Base-by-base conservation (phyloP, 2,113 vertebrate genomes). In the Halichoerus grypus region DNA sequence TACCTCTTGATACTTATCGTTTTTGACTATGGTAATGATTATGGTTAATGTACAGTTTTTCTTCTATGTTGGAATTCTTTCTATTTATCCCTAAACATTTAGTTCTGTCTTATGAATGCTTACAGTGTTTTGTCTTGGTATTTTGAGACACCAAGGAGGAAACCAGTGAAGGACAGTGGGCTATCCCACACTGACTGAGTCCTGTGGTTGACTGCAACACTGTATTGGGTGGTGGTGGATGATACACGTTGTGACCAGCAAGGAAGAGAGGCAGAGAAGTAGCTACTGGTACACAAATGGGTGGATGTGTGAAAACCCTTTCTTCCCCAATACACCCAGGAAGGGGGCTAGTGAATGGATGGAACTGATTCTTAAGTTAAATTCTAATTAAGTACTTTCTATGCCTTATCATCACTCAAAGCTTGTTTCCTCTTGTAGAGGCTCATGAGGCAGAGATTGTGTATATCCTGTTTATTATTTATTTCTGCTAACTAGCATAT, bases 211-310 rank as follows among this genome's bases (percentile, higher is more conserved):
- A 57, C 13, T 76, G 6, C 16, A 36, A 1, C 11, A 4, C 5
- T 16, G 1, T 12, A 15, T 26, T 61, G 61, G 5, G 9, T 5
- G 9, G 16, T 12, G 21, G 7, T 8, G 19, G 4, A 16, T 10
- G 28, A 14, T 26, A 11, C 3, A 1, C 0, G 4, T 7, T 61
- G 15, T 33, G 28, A 55, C 1, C 5, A 42, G 22, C 4, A 69
- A n/a, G 33, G 33, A 28, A 15, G 5, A 51, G 63, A n/a, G 7
- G 5, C 4, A 24, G 46, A 18, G 24, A 67, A 36, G 33, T 14
- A n/a, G 63, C 16, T 92, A 19, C 26, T 2, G 31, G 51, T 33
- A n/a, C 21, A 24, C 1, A 11, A 21, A 14, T 8, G 3, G 1
- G 7, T 65, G 57, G 49, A 39, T 15, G 3, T 28, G 14, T 14